phyloP scores from a whole-genome alignment of 2,888 invertebrate genomes.

The Pegoplata infirma region DNA sequence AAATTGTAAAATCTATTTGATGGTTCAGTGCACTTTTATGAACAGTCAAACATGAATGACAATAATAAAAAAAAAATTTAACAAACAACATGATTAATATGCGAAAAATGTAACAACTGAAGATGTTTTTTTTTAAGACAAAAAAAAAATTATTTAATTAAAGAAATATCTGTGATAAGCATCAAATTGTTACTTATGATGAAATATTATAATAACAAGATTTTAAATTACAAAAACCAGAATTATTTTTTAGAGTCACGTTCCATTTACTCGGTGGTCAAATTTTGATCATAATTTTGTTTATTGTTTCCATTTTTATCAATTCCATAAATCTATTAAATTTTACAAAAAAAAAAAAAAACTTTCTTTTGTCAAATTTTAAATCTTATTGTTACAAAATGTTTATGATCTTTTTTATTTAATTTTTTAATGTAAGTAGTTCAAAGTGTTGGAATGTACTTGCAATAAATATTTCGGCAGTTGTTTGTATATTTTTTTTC shows the following conservation, averaged over 20 bases:
- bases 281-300: neutral
- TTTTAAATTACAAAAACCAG: neutral
- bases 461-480: neutral
- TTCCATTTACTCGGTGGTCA: constrained; percentile 10
- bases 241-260: constrained; percentile 3
- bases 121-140: too few relatives aligned
- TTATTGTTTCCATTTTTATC: constrained; percentile 22
- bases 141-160: neutral
- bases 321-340: constrained; percentile 5
- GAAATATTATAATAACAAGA: neutral
- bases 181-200: neutral
- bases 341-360: too few relatives aligned
- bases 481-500: neutral
- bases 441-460: constrained; percentile 12
- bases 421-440: too few relatives aligned
- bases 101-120: constrained; percentile 7
- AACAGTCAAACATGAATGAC: neutral
- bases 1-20: neutral
- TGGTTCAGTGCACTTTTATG: constrained; percentile 40
- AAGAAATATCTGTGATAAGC: neutral
- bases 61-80: neutral
- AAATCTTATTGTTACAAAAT: neutral
- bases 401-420: constrained; percentile 31
- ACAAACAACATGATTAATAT: constrained; percentile 31
- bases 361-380: constrained; percentile 52